Evolutionary conservation across 1,140 invertebrate species (phyloP), one percentile per base, ranked within the genome.

Genomic region (Aphidius gifuensis): DNA sequence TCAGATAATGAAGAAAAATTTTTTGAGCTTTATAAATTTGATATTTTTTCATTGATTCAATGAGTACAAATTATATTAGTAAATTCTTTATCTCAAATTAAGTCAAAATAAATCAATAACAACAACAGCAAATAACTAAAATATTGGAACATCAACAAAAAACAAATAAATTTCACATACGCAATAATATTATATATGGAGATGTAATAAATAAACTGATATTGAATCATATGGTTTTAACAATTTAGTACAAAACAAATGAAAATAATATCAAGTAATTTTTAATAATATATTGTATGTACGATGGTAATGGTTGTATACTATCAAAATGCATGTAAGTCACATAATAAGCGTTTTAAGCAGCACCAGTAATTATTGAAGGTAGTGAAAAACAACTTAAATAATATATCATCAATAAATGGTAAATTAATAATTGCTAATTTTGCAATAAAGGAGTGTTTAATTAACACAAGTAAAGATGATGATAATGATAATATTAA

Each of bases 111-210:
- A 71, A 67, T 80, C 75, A 1, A 56, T 70, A 0, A 83, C 80
- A 2, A 83, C 83, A 79, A 65, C 84, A 75, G 11, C 82, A n/a
- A 77, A 82, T 82, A 78, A 32, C 23, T 3, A 3, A 3, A 32
- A 1, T 4, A 32, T 16, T 16, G 2, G 4, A 3, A 32, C 23
- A 32, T 32, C 23, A 32, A 32, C 23, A n/a, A 32, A 32, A 32
- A 32, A 32, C 4, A n/a, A 32, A 32, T 1, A 32, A 89, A 66
- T 91, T 94, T 70, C 86, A 88, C 58, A 73, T 96, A 2, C 84
- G 87, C 88, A 44, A 77, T 91, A 38, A 82, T 93, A 50, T 69
- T 96, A 3, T 97, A 9, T 92, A 96, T 73, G 91, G 96, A 78
- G 91, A 94, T 79, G 85, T 92, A 54, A 67, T 92, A 32, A 84